phyloP scores from a whole-genome alignment of 2,888 invertebrate genomes.

The Lasioglossum villosulum region DNA sequence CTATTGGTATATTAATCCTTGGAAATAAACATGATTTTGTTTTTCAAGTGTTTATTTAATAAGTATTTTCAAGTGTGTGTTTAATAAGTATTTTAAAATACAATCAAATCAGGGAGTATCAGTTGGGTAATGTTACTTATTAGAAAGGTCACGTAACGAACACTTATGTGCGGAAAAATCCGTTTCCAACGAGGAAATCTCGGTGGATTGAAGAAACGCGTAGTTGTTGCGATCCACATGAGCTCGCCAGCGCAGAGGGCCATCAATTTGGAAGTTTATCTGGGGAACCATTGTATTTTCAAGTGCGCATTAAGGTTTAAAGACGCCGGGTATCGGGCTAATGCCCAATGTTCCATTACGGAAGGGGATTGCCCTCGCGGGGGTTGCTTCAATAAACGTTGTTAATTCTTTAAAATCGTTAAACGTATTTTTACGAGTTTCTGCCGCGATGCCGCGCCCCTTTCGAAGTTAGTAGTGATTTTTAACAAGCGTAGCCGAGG shows the following conservation, averaged over 20 bases:
- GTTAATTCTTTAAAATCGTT: conserved; percentile 38
- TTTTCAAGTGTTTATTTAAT: too few species aligned
- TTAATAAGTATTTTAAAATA: too few species aligned
- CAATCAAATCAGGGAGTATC: too few species aligned
- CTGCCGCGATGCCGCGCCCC: neutral
- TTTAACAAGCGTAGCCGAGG: conserved; percentile 46
- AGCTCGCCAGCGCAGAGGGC: neutral
- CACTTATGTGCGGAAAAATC: neutral
- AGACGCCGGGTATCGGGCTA: conserved; percentile 19
- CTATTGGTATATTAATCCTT: too few species aligned
- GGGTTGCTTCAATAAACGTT: conserved; percentile 27
- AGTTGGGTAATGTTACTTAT: too few species aligned
- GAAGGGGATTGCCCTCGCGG: neutral
- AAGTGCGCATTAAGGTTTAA: conserved; percentile 6
- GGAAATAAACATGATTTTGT: too few species aligned
- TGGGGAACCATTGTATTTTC: neutral
- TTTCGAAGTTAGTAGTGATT: conserved; percentile 36
- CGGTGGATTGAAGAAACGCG: neutral
- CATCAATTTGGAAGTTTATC: neutral
- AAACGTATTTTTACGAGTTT: conserved; percentile 38
- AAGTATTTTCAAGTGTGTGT: too few species aligned
- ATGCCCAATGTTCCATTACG: conserved; percentile 21
- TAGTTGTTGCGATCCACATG: neutral
- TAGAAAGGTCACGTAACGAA: neutral
- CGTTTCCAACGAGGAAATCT: neutral